Base-by-base conservation (phyloP, 2,888 invertebrate species). In the Apodemia hepburni region DNA sequence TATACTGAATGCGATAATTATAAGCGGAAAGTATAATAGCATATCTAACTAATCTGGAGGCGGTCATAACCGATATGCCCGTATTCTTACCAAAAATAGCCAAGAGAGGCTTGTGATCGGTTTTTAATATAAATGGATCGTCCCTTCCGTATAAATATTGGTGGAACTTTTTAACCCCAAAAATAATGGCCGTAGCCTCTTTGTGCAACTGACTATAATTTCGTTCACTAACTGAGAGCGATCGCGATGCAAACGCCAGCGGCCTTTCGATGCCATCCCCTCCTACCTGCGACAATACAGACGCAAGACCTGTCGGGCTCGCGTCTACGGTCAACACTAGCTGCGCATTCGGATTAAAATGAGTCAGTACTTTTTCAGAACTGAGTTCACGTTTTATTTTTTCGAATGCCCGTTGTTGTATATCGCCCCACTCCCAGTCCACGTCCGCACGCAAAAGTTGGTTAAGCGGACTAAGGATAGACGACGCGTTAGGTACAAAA, bases 41-140 rank as follows among this genome's bases (percentile, higher is more conserved):
- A 45, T 75, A 74, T 1, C 73, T 58, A 42, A 75, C 72, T n/a
- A 72, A 54, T 0, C 74, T 54, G 45, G 72, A 72, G 0, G 73
- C 74, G 0, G 74, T 66, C 3, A 72, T 64, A 58, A 72, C 73
- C 0, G 75, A 73, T 7, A 76, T 66, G 2, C 74, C 75, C 45
- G 63, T 65, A 12, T 70, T 38, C 0, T 67, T 68, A 2, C 38
- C 38, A 12, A 38, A 38, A 3, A 12, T 38, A 12, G 38, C 38
- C 12, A 38, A 38, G 12, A 38, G 38, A 38, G 38, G 38, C 12
- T 38, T 38, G 12, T 38, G 38, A 12, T 38, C 38, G 11, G 38
- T 38, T 38, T 38, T 38, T 38, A 38, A 38, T 12, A 38, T 38
- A 38, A 38, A 38, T 12, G 38, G 38, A 0, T 70, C 72, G 27